A percentile compares a stretch with the other conserved stretches of the same genome.
These are phyloP conservation scores for Thereva nobilitata DNA, from an alignment of 2,888 invertebrate species.

Conservation along the genomic window DNA sequence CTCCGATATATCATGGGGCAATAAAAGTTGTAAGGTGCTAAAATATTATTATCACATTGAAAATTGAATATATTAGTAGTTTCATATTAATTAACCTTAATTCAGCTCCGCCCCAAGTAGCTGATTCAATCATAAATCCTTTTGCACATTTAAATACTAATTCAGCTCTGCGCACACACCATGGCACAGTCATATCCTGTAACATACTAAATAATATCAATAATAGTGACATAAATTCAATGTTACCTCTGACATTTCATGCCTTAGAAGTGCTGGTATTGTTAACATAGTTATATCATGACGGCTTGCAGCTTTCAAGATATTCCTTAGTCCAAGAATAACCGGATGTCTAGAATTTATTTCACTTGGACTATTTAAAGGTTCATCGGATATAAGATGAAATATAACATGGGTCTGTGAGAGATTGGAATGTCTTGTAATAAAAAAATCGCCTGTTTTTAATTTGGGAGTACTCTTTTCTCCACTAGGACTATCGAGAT, in stretches of 20 bases:
- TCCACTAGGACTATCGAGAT: constrained; percentile 47
- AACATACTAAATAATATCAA: constrained; percentile 37
- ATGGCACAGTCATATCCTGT: constrained; percentile 92
- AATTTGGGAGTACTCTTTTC: constrained; percentile 61
- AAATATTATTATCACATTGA: constrained; percentile 7
- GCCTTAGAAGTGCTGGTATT: constrained; percentile 88
- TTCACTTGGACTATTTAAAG: constrained; percentile 69
- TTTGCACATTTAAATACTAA: constrained; percentile 98
- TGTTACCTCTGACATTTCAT: constrained; percentile 89
- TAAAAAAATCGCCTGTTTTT: constrained; percentile 82
- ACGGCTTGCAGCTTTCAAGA: constrained; percentile 92
- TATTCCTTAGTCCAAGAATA: constrained; percentile 91
- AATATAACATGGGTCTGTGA: constrained; percentile 94
- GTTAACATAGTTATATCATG: constrained; percentile 92
- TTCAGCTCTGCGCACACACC: constrained; percentile 96
- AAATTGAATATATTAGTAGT: background rate
- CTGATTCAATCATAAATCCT: constrained; percentile 99
- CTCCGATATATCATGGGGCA: constrained; percentile 82
- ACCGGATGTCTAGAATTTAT: constrained; percentile 95
- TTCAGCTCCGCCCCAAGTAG: constrained; percentile 89
- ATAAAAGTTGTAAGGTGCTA: constrained; percentile 61
- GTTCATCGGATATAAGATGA: constrained; percentile 91
- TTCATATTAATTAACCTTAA: constrained; percentile 68
- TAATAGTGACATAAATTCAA: constrained; percentile 38
- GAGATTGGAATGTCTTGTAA: constrained; percentile 90